Conservation (phyloP, 2,888 invertebrate species). For the Acutogordius australiensis region DNA sequence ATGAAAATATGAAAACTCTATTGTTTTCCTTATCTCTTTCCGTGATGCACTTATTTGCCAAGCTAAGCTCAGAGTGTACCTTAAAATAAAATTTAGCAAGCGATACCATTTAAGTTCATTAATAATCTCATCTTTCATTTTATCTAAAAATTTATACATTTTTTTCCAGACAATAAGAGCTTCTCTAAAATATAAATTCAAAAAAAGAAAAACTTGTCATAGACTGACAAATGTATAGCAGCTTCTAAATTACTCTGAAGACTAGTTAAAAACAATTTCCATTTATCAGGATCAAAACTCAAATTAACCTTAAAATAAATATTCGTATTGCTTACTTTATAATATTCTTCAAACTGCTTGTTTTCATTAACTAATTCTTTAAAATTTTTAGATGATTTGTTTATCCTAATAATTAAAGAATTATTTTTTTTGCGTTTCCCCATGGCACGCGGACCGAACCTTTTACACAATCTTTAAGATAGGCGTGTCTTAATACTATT, state of each 20-base stretch:
- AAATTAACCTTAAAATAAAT: not conserved
- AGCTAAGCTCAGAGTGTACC: constrained; percentile 1
- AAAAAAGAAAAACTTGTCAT: constrained; percentile 1
- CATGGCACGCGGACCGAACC: too few relatives aligned
- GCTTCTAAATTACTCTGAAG: not conserved
- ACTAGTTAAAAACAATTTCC: not conserved
- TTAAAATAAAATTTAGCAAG: constrained; percentile 3
- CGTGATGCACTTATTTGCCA: constrained; percentile 2
- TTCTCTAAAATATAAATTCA: not conserved
- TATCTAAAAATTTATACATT: not conserved
- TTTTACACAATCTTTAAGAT: too few relatives aligned
- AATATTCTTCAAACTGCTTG: not conserved
- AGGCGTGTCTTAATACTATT: too few relatives aligned
- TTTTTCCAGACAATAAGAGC: not conserved
- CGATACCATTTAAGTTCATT: not conserved
- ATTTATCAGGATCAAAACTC: not conserved
- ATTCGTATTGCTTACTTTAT: not conserved
- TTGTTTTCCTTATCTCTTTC: constrained; percentile 1
- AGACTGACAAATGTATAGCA: not conserved
- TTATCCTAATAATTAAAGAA: too few relatives aligned
- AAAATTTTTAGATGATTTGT: too few relatives aligned
- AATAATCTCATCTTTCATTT: not conserved
- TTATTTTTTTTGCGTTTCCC: too few relatives aligned
- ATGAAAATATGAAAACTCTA: constrained; percentile 3
- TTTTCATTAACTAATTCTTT: constrained; percentile 5